Conservation (phyloP, 35 echinoderm and acorn worm genomes). For the Heliocidaris tuberculata region DNA sequence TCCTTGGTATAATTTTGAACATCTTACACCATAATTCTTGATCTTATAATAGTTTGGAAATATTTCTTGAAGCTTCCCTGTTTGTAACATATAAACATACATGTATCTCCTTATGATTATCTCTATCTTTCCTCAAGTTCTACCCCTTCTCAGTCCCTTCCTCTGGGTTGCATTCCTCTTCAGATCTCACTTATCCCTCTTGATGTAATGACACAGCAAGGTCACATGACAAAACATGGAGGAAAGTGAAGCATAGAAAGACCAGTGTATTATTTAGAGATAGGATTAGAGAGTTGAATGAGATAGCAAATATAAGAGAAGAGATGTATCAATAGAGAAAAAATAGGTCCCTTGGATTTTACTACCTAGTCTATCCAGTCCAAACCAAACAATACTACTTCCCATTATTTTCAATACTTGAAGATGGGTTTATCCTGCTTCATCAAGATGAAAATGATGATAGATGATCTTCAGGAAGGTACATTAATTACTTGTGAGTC, state of each 20-base stretch:
- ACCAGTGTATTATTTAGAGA: background rate
- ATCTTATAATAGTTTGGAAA: too few species aligned
- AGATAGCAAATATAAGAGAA: conserved; percentile 3
- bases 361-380: background rate
- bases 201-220: background rate
- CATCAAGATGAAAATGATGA: background rate
- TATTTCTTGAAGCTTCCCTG: background rate
- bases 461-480: too few species aligned
- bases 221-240: conserved; percentile 1
- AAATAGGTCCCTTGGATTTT: background rate
- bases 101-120: background rate
- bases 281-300: background rate
- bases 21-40: background rate
- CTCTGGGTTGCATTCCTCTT: background rate
- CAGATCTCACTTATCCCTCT: background rate
- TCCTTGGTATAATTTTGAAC: background rate
- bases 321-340: background rate
- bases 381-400: too few species aligned
- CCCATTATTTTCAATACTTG: too few species aligned
- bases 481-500: too few species aligned
- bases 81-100: background rate
- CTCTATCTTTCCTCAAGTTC: background rate
- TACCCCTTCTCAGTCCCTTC: background rate
- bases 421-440: background rate
- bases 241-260: background rate